Evolutionary conservation across 1,140 invertebrate species (phyloP).

Genomic region (Nylanderia fulva): DNA sequence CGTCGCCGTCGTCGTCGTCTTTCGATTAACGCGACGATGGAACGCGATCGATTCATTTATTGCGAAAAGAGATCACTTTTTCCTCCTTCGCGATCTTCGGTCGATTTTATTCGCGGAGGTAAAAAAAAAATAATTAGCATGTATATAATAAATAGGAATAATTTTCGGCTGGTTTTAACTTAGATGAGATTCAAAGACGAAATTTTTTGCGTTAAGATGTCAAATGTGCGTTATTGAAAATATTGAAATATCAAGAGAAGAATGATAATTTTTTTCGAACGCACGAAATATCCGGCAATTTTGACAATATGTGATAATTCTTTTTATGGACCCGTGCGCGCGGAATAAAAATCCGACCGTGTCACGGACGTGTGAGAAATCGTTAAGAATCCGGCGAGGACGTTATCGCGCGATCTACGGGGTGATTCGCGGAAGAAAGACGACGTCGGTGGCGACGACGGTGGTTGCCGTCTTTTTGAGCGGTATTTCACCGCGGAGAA

Average conservation of each 20-base stretch:
- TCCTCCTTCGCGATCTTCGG: not conserved
- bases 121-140: not conserved
- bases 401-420: conserved; percentile 50
- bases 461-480: conserved; percentile 36
- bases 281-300: not conserved
- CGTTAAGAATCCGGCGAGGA: conserved; percentile 51
- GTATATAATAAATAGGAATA: not conserved
- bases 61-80: conserved; percentile 10
- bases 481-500: conserved; percentile 46
- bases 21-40: conserved; percentile 27
- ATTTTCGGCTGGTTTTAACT: not conserved
- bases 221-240: not conserved
- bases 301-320: not conserved
- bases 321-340: not conserved
- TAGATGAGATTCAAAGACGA: not conserved
- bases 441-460: conserved; percentile 3
- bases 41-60: conserved; percentile 13
- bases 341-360: conserved; percentile 24
- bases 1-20: conserved; percentile 11
- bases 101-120: not conserved
- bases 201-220: not conserved
- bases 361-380: conserved; percentile 51
- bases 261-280: not conserved
- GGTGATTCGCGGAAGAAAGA: conserved; percentile 40
- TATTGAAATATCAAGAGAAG: not conserved